Percentiles rank a stretch among this genome's conserved stretches.
phyloP scores from a whole-genome alignment of 2,113 vertebrate genomes.

The Gracilinanus agilis region DNA sequence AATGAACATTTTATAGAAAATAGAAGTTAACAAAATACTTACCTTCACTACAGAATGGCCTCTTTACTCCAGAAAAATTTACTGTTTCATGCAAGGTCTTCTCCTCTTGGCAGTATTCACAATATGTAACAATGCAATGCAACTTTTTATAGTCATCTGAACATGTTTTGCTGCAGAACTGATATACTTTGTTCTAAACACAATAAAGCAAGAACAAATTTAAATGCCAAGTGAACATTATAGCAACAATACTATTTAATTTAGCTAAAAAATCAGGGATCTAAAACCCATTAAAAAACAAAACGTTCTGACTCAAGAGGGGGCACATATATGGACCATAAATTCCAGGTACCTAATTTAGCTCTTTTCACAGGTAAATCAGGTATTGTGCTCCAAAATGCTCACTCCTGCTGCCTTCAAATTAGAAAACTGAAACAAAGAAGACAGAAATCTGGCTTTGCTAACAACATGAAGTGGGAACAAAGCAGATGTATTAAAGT shows the following conservation, averaged over 20 bases:
- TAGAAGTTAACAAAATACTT: slow-evolving; percentile 69
- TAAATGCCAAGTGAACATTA: slow-evolving; percentile 65
- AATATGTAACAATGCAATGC: slow-evolving; percentile 98
- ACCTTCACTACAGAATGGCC: slow-evolving; percentile 99
- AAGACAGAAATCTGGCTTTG: slow-evolving; percentile 32
- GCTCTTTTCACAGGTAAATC: slow-evolving; percentile 30
- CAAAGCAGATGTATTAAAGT: neutral
- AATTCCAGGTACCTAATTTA: slow-evolving; percentile 31
- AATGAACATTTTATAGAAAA: neutral
- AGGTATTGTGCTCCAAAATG: slow-evolving; percentile 26
- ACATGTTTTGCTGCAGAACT: slow-evolving; percentile 97
- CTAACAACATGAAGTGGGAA: slow-evolving; percentile 28
- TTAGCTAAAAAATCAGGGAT: slow-evolving; percentile 23
- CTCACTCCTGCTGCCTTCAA: slow-evolving; percentile 8
- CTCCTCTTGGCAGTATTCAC: slow-evolving; percentile 98
- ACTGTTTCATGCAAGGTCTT: slow-evolving; percentile 97
- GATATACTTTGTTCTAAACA: slow-evolving; percentile 95
- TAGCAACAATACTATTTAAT: slow-evolving; percentile 59
- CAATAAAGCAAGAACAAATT: slow-evolving; percentile 71
- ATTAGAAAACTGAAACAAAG: slow-evolving; percentile 29
- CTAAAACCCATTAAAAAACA: neutral
- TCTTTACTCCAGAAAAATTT: slow-evolving; percentile 98
- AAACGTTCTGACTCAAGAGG: neutral
- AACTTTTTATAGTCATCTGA: slow-evolving; percentile 99
- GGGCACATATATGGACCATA: slow-evolving; percentile 47